Base-by-base conservation (phyloP, 2,113 vertebrate genomes). In the Albula glossodonta region DNA sequence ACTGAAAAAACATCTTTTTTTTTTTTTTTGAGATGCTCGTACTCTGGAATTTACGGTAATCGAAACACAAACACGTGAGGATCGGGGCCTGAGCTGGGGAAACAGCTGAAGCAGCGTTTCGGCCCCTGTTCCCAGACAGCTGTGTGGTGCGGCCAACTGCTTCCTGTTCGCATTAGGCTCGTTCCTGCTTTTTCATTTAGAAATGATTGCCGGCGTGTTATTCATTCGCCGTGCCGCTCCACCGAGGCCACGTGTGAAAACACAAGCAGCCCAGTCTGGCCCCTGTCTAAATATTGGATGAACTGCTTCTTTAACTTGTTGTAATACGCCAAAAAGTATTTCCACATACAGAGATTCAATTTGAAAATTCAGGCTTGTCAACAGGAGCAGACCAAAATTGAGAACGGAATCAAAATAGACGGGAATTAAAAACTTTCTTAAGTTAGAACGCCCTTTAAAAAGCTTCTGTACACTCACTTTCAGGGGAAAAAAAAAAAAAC, bases 121-220 rank as follows among this genome's bases (percentile, higher is more conserved):
- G n/a, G 70, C 70, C 70, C 70, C n/a, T n/a, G n/a, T n/a, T 74
- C 70, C 70, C 70, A 6, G n/a, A 74, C 70, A 74, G 70, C 70
- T 74, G 70, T n/a, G 22, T 9, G 70, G 22, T 31, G 70, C 22
- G n/a, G 70, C 70, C 70, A 31, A 22, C n/a, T 8, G 70, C 70
- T 31, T 74, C 70, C 70, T 74, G 70, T 31, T 74, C 70, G n/a
- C 70, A 74, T 74, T 74, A 8, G 9, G 22, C n/a, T 74, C 70
- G 9, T 31, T 74, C 70, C 70, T 74, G 70, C 70, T 31, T 31
- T 74, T 74, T 74, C 70, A 10, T 74, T 74, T 31, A 74, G n/a
- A 74, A 74, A 74, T 74, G n/a, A 74, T 74, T 74, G 9, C 22
- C 70, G 6, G 19, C 25, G 70, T 31, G 70, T 74, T 74, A 25